A percentile compares a stretch with the other conserved stretches of the same genome.
Conservation (phyloP, 2,888 invertebrate genomes). For the Gastracanthus pulcherrimus region DNA sequence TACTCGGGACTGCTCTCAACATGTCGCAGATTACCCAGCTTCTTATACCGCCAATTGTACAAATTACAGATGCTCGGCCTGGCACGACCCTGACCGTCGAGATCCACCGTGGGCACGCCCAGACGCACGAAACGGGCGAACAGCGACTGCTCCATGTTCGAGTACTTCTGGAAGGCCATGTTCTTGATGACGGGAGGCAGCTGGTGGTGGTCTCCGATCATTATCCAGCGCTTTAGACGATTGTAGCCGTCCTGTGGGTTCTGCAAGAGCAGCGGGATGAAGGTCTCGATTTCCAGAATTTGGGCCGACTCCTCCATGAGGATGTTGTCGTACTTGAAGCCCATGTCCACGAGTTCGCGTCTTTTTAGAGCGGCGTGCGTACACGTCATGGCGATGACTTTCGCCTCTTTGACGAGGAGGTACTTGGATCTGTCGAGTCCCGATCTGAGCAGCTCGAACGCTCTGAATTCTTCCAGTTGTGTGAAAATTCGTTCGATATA, state of each 20-base stretch:
- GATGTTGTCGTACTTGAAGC: conserved; percentile 99
- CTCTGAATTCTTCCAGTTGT: conserved; percentile 98
- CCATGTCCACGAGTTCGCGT: conserved; percentile 96
- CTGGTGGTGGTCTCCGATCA: conserved; percentile 99
- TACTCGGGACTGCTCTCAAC: conserved; percentile 92
- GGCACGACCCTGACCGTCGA: conserved; percentile 98
- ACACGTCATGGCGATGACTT: conserved; percentile 99
- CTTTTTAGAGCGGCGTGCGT: conserved; percentile 99
- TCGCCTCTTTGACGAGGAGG: conserved; percentile 97
- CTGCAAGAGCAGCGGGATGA: conserved; percentile 98
- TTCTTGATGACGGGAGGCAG: conserved; percentile 99
- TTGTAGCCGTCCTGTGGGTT: conserved; percentile 98
- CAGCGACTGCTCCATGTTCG: conserved; percentile 99
- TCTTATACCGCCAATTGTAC: conserved; percentile 98
- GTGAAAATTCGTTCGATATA: conserved; percentile 97
- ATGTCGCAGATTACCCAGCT: conserved; percentile 95
- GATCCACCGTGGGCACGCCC: conserved; percentile 97
- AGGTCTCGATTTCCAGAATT: conserved; percentile 99
- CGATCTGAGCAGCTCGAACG: conserved; percentile 96
- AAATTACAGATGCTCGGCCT: conserved; percentile 93
- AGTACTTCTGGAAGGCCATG: conserved; percentile 99
- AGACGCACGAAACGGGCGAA: conserved; percentile 97
- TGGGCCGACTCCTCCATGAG: conserved; percentile 99
- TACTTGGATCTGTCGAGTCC: conserved; percentile 98
- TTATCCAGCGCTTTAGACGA: conserved; percentile 98